Evolutionary conservation across 2,797 vertebrate genomes (phyloP).

Genomic region (Sciaenops ocellatus): DNA sequence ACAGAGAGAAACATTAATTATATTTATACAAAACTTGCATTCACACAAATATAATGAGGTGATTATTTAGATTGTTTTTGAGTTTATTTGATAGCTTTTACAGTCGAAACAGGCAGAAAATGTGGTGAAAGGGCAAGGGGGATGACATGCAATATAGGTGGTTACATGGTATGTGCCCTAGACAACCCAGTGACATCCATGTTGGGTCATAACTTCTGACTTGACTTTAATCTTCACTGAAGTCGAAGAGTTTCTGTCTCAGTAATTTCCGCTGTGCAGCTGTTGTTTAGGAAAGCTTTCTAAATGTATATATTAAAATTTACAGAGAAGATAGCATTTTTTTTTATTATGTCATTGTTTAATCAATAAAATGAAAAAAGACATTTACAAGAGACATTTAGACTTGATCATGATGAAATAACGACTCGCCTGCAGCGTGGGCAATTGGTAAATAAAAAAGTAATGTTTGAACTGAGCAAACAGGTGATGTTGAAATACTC

Average conservation of each 20-base stretch:
- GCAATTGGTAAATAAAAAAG: not conserved
- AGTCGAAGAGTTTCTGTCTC: no score
- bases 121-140: not conserved
- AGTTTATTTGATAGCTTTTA: not conserved
- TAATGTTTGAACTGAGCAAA: not conserved
- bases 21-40: not conserved
- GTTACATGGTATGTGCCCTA: not conserved
- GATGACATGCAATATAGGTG: not conserved
- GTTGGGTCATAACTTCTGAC: no score
- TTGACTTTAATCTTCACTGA: no score
- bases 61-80: not conserved
- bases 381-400: no score
- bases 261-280: no score
- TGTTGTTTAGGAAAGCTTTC: no score
- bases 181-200: no score
- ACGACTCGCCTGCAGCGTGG: not conserved
- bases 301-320: no score
- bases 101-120: not conserved
- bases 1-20: not conserved
- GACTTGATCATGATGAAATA: not conserved
- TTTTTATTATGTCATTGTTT: not conserved
- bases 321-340: no score
- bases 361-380: not conserved
- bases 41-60: not conserved
- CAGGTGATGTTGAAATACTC: not conserved